phyloP scores from a whole-genome alignment of 2,113 vertebrate species.

The Lepus americanus region DNA sequence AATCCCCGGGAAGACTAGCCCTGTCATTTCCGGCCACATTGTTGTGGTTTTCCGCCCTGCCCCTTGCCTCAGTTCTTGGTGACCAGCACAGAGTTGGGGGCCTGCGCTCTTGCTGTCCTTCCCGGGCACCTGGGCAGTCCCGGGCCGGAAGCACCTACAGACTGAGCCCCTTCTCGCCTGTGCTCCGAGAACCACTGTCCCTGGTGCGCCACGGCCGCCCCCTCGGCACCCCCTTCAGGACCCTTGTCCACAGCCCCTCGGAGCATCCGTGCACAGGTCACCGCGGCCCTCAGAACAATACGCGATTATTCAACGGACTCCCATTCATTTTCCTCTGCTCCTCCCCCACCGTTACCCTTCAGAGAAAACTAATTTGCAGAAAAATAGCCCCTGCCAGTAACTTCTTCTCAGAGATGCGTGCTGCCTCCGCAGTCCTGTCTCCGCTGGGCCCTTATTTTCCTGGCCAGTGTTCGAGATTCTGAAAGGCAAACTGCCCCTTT shows the following conservation, averaged over 20 bases:
- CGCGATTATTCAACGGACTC: slow-evolving; percentile 12
- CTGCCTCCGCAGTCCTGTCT: slow-evolving; percentile 69
- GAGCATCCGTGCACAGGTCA: slow-evolving; percentile 73
- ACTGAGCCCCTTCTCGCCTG: not conserved
- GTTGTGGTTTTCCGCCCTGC: not conserved
- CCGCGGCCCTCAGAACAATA: slow-evolving; percentile 49
- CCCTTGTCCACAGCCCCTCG: slow-evolving; percentile 11
- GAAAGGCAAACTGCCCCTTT: slow-evolving; percentile 51
- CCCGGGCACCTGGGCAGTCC: not conserved
- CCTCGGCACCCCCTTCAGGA: not conserved
- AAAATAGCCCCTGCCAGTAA: slow-evolving; percentile 75
- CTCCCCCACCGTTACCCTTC: slow-evolving; percentile 50
- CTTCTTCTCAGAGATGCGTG: slow-evolving; percentile 70
- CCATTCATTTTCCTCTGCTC: slow-evolving; percentile 64
- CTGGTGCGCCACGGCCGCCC: not conserved
- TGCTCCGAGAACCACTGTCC: slow-evolving; percentile 6
- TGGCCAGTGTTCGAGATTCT: slow-evolving; percentile 2
- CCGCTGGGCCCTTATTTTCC: slow-evolving; percentile 42
- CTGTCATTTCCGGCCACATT: not conserved
- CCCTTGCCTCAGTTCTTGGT: not conserved
- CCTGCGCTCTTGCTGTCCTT: not conserved
- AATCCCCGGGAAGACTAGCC: not conserved
- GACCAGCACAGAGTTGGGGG: not conserved
- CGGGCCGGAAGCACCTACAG: not conserved
- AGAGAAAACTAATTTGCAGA: slow-evolving; percentile 82